Percentiles rank a stretch among this genome's conserved stretches.
Conservation (phyloP, 2,797 vertebrate genomes). For the Fistularia commersonii region DNA sequence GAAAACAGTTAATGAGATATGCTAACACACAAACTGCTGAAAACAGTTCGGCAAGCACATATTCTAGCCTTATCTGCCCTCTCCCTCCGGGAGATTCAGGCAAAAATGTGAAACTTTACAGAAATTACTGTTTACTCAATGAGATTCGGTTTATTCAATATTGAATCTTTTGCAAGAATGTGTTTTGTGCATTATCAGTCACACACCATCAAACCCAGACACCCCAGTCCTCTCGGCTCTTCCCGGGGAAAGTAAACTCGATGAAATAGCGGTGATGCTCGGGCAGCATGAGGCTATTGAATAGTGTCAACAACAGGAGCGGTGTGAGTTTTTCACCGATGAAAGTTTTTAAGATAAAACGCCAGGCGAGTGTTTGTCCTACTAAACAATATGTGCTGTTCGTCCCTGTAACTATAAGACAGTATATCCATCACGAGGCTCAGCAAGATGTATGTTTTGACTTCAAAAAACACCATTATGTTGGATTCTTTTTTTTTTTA, state of each 20-base stretch:
- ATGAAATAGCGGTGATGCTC: too few species aligned
- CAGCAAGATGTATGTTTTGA: too few species aligned
- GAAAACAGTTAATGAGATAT: constrained; percentile 35
- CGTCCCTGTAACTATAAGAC: too few species aligned
- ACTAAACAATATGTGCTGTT: too few species aligned
- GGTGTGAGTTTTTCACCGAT: too few species aligned
- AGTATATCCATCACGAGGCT: too few species aligned
- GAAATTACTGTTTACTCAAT: background rate
- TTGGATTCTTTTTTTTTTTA: background rate
- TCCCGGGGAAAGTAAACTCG: too few species aligned
- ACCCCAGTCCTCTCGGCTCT: background rate
- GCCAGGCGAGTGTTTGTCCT: too few species aligned
- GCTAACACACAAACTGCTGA: constrained; percentile 20
- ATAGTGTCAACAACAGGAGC: too few species aligned
- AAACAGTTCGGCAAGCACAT: constrained; percentile 13
- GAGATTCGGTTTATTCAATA: background rate
- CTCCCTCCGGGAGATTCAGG: constrained; percentile 11
- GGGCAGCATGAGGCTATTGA: too few species aligned
- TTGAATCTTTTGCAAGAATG: constrained; percentile 3
- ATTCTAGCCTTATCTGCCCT: constrained; percentile 17
- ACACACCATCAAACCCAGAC: background rate
- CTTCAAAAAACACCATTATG: too few species aligned
- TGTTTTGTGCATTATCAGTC: constrained; percentile 1
- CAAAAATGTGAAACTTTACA: background rate
- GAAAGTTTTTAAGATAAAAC: too few species aligned